Evolutionary conservation across 2,113 vertebrate genomes (phyloP), one percentile per base, ranked within the genome.

Genomic region (Lycaon pictus): DNA sequence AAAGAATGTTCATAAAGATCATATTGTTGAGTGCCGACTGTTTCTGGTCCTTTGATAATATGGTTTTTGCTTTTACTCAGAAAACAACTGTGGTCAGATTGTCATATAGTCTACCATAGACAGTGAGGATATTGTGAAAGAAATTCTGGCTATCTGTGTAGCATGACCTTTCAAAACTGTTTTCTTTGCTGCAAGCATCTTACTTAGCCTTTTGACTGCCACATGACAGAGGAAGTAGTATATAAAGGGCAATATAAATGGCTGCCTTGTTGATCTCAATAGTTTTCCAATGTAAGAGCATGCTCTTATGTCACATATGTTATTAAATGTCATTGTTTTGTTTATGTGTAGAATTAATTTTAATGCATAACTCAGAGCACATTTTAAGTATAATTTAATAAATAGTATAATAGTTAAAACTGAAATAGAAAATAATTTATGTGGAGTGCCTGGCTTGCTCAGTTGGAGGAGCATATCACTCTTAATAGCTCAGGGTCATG

Each of bases 61-160:
- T 12, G 92, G 93, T 95, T 94, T 97, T 93, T 98, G 96, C 95
- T 98, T 82, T 98, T 98, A 96, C 91, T 96, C 96, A 97, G 97
- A 98, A 98, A 95, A 98, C 97, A 74, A 56, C 97, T 98, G 95
- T 97, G 98, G 92, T 97, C 83, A 97, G 96, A 98, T 98, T 98
- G 94, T 96, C 96, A 92, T 98, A 84, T 89, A 32, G 27, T 96
- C 90, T 98, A 43, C 88, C 82, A 58, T 72, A 95, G 82, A 98
- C 98, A 98, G 97, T 97, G 32, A 97, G 96, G 96, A 97, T 88
- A 97, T 63, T 98, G 98, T 99, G 98, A 56, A 93, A 98, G 95
- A 88, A 82, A 94, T 63, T 97, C 93, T 92, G 58, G 92, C 95
- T 97, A 93, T 96, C 96, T 98, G 86, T 4, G 1, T 92, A 93